These are phyloP conservation scores for Heliornis fulica DNA, from an alignment of 2,113 vertebrate species.

Conservation along the genomic window DNA sequence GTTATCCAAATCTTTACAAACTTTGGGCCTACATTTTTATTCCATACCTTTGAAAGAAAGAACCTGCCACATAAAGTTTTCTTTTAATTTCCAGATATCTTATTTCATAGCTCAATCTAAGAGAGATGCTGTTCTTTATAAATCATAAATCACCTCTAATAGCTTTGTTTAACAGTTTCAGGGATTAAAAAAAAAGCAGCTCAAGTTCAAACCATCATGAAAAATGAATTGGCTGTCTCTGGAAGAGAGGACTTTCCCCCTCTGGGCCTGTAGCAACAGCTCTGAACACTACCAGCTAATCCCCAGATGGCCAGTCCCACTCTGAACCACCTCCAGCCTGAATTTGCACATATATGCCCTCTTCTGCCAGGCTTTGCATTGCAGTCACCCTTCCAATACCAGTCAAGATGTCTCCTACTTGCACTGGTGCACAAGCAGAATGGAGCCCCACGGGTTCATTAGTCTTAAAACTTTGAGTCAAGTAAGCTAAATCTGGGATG, in stretches of 20 bases:
- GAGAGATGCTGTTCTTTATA: neutral
- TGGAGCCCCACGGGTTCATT: neutral
- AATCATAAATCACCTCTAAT: neutral
- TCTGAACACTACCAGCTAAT: neutral
- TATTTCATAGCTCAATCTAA: neutral
- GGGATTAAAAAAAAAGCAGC: neutral
- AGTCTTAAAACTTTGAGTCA: neutral
- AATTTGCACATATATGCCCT: neutral
- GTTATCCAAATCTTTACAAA: neutral
- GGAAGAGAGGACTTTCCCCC: conserved; percentile 22
- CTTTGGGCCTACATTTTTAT: neutral
- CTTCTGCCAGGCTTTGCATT: neutral
- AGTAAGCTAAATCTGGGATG: neutral
- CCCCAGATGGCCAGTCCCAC: neutral
- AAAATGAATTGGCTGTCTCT: conserved; percentile 6
- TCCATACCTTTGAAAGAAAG: neutral
- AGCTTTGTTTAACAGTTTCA: neutral
- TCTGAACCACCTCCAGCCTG: neutral
- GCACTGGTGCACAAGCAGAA: neutral
- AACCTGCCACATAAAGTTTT: neutral
- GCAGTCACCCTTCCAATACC: neutral
- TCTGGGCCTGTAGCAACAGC: neutral
- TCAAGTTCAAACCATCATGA: neutral
- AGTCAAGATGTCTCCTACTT: neutral
- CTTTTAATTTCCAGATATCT: neutral